Percentiles rank a stretch among this genome's conserved stretches.
Evolutionary conservation across 2,888 invertebrate genomes (phyloP).

Genomic region (Lissonota sp.): DNA sequence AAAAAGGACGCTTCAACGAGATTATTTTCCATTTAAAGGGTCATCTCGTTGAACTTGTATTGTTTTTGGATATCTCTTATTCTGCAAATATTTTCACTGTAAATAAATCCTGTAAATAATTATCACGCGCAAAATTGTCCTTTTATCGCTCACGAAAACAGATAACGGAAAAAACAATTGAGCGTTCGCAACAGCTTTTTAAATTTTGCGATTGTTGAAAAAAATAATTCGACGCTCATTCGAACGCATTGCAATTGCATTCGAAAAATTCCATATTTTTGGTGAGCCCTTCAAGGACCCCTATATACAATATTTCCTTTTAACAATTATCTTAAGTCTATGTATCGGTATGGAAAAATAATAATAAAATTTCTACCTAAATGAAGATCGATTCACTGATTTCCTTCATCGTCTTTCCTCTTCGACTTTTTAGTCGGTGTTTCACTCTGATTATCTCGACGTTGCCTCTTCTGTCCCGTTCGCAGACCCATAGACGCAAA

Average conservation of each 20-base stretch:
- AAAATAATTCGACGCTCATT: constrained; percentile 4
- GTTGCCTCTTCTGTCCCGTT: constrained; percentile 71
- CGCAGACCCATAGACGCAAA: constrained; percentile 78
- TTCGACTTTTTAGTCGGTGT: constrained; percentile 70
- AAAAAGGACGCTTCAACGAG: no score
- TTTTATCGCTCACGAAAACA: background rate
- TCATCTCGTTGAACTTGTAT: no score
- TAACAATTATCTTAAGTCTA: background rate
- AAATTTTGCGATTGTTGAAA: no score
- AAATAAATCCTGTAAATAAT: constrained; percentile 67
- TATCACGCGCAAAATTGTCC: background rate
- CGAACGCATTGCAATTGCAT: background rate
- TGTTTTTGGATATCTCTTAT: no score
- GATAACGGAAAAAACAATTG: constrained; percentile 23
- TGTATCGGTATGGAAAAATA: background rate
- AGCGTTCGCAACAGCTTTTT: no score
- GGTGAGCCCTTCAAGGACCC: no score
- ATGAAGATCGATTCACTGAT: constrained; percentile 16
- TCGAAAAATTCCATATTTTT: no score
- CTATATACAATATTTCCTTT: no score
- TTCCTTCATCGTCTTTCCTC: constrained; percentile 53
- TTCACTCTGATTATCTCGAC: constrained; percentile 61
- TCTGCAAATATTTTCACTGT: constrained; percentile 49
- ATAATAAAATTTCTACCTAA: background rate
- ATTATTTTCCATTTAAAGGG: no score